Evolutionary conservation across 2,113 vertebrate genomes (phyloP).

Genomic region (Heterotilapia buettikoferi): DNA sequence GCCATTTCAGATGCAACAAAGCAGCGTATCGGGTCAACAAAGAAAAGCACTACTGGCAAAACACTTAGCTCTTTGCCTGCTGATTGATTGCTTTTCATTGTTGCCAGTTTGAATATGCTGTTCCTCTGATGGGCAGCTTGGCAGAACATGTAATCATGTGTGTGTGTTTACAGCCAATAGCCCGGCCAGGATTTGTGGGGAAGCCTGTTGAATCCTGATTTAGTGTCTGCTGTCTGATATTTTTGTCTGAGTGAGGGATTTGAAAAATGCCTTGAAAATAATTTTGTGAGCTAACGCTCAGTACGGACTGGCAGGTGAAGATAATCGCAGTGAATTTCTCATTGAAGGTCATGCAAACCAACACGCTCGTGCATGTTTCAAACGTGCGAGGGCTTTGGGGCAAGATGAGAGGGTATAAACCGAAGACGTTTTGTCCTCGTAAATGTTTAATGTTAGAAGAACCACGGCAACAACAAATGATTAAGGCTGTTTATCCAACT

Average conservation of each 20-base stretch:
- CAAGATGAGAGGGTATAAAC: background rate
- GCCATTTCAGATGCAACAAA: constrained; percentile 5
- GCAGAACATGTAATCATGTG: background rate
- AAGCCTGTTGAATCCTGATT: constrained; percentile 10
- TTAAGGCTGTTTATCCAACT: background rate
- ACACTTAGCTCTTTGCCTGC: background rate
- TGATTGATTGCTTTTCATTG: constrained; percentile 26
- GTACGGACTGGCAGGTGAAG: background rate
- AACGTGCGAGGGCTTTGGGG: background rate
- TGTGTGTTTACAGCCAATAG: background rate
- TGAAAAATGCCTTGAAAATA: background rate
- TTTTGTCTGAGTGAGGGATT: background rate
- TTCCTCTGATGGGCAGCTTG: background rate
- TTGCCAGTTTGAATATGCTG: constrained; percentile 10
- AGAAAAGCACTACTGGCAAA: background rate
- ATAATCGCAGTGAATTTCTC: background rate
- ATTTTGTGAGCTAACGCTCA: background rate
- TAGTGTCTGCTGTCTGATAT: background rate
- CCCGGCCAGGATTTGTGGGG: background rate
- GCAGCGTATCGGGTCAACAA: constrained; percentile 6
- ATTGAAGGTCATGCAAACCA: background rate
- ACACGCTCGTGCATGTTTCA: background rate
- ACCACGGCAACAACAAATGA: background rate
- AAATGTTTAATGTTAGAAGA: background rate
- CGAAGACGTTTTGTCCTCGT: background rate